Evolutionary conservation across 2,888 invertebrate genomes (phyloP), one percentile per base, ranked within the genome.

Genomic region (Sesia bembeciformis): DNA sequence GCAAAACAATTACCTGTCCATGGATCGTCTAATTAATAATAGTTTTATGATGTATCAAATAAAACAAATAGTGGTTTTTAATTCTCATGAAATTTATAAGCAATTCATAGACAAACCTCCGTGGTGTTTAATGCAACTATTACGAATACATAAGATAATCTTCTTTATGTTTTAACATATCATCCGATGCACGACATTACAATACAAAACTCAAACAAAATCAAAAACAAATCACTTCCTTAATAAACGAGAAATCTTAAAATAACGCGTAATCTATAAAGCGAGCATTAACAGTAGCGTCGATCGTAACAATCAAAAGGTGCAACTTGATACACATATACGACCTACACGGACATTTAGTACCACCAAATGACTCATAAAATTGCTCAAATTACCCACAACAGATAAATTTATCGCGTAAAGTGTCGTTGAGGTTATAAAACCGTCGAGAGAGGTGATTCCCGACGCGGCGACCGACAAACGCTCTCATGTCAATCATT

Each of bases 311-410:
- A 72, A 73, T 70, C 66, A 64, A 67, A 71, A 72, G 67, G 67
- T 73, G 72, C 64, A 74, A 78, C 70, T 65, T 68, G 70, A 77
- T 73, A 80, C 74, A 72, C 66, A 67, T 69, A 67, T 64, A 72
- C 74, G 63, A 72, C 65, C 69, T 65, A 72, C 72, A 76, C 60
- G 62, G 78, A 76, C 81, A 63, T 81, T 82, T 75, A 81, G 75
- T 74, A 68, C 76, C 77, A 82, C 77, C 77, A 83, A 88, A 87
- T 84, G 86, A 82, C 74, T 81, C 86, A 87, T 87, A 86, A 88
- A 87, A 87, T 87, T 82, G 68, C 78, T 79, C 71, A 80, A 86
- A 88, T 83, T 81, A 77, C 76, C 80, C 80, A 81, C 80, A 84
- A 86, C 83, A 84, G 73, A 80, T 78, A 81, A 83, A 85, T 85